Evolutionary conservation across 1,140 invertebrate genomes (phyloP).

Genomic region (Gonatopus flavifemur): DNA sequence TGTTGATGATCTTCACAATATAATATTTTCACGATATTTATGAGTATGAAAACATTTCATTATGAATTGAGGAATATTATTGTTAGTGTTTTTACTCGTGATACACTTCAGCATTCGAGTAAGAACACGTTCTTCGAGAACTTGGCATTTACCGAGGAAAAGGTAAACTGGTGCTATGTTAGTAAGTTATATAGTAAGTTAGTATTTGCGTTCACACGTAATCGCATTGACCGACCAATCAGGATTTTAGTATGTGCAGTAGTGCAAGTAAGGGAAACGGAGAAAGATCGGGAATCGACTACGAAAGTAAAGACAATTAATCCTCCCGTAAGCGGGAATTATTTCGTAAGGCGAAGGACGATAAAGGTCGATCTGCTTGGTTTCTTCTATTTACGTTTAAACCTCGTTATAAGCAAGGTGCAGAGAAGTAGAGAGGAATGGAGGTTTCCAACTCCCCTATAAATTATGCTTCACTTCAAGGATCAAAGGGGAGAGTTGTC

Average conservation of each 20-base stretch:
- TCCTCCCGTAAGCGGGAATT: slow-evolving; percentile 25
- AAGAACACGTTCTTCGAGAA: slow-evolving; percentile 31
- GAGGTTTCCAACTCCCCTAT: too few relatives aligned
- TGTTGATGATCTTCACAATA: too few relatives aligned
- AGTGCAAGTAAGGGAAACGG: too few relatives aligned
- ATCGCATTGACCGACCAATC: slow-evolving; percentile 18
- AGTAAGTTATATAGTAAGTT: too few relatives aligned
- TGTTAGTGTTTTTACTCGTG: too few relatives aligned
- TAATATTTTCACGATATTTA: too few relatives aligned
- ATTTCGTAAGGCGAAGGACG: slow-evolving; percentile 43
- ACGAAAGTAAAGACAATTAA: slow-evolving; percentile 29
- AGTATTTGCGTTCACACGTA: not conserved
- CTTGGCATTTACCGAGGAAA: slow-evolving; percentile 37
- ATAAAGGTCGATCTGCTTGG: slow-evolving; percentile 37
- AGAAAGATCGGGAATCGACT: slow-evolving; percentile 13
- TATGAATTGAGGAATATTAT: too few relatives aligned
- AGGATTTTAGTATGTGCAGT: slow-evolving; percentile 6
- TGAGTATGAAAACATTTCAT: too few relatives aligned
- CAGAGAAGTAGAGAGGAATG: too few relatives aligned
- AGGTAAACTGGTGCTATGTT: slow-evolving; percentile 32
- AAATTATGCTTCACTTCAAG: too few relatives aligned
- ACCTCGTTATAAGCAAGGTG: not conserved
- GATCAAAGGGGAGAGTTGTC: too few relatives aligned
- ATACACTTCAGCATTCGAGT: slow-evolving; percentile 24
- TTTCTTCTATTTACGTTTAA: not conserved